Evolutionary conservation across 1,140 invertebrate genomes (phyloP).

Genomic region (Lerema accius): DNA sequence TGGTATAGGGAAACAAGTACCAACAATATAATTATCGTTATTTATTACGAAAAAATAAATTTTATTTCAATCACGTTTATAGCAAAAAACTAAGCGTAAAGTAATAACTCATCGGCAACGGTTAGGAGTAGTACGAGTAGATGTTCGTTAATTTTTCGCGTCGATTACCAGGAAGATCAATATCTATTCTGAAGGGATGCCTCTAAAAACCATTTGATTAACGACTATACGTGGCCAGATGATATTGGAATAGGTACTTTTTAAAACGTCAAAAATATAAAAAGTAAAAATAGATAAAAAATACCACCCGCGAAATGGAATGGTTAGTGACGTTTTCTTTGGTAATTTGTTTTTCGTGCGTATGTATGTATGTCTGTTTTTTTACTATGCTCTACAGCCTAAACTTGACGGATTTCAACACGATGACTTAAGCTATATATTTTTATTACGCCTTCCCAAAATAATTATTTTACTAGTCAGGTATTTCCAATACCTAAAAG

Average conservation of each 20-base stretch:
- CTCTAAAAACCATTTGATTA: slow-evolving; percentile 36
- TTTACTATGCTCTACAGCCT: too few relatives aligned
- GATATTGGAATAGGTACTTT: slow-evolving; percentile 10
- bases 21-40: too few relatives aligned
- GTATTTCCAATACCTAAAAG: too few relatives aligned
- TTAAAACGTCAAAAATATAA: not conserved
- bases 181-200: slow-evolving; percentile 24
- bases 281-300: not conserved
- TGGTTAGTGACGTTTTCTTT: not conserved
- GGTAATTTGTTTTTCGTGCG: too few relatives aligned
- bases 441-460: too few relatives aligned
- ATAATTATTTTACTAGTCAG: too few relatives aligned
- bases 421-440: too few relatives aligned
- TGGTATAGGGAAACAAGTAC: too few relatives aligned
- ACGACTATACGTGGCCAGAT: slow-evolving; percentile 34
- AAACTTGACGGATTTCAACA: too few relatives aligned
- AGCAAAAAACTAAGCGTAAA: slow-evolving; percentile 13
- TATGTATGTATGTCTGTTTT: too few relatives aligned
- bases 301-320: not conserved
- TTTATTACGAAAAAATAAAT: too few relatives aligned
- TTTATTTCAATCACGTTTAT: not conserved
- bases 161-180: slow-evolving; percentile 30
- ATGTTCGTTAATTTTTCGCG: slow-evolving; percentile 32
- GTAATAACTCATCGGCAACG: slow-evolving; percentile 27
- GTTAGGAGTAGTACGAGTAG: slow-evolving; percentile 10